Evolutionary conservation across 2,797 vertebrate genomes (phyloP), one percentile per base, ranked within the genome.

Genomic region (Ptychobarbus kaznakovi): DNA sequence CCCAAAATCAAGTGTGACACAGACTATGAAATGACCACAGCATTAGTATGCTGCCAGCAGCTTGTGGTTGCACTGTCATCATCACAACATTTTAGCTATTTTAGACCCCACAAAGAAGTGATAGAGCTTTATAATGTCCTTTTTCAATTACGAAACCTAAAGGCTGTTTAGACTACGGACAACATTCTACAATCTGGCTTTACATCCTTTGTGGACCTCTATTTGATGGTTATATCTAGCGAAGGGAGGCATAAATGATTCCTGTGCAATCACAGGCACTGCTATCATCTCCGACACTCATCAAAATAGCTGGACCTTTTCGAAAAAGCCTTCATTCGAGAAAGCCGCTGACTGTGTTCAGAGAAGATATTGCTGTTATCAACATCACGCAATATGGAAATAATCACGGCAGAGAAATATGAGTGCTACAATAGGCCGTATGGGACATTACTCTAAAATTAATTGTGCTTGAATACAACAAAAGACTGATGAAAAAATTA

Each of bases 51-150:
- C 93, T 88, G 89, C 74, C 66, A 87, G 88, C 88, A 90, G 87
- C 90, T 90, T 90, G 92, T 92, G 91, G 88, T 87, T 87, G 92
- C 90, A 93, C 92, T 92, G 93, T 93, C 94, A 94, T 93, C 94
- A 94, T 93, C 93, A 91, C 93, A 92, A 93, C 92, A 93, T 95
- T 94, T 92, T 91, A 92, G 92, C 91, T 92, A 92, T 93, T 95
- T 93, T 92, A 94, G 93, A 95, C 91, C 93, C 90, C 92, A 91
- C 94, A 90, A 93, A 93, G 91, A 93, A 81, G 83, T 93, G 92
- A 95, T 94, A 93, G 94, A 92, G 87, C 74, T 89, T 93, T 94
- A 93, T 94, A 93, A 94, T 93, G 93, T 92, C 91, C 92, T 94
- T 94, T 93, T 94, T 95, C 94, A 95, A 94, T 95, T 92, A 93